Evolutionary conservation across 2,888 invertebrate genomes (phyloP), one percentile per base, ranked within the genome.

Genomic region (Cyaniris semiargus): DNA sequence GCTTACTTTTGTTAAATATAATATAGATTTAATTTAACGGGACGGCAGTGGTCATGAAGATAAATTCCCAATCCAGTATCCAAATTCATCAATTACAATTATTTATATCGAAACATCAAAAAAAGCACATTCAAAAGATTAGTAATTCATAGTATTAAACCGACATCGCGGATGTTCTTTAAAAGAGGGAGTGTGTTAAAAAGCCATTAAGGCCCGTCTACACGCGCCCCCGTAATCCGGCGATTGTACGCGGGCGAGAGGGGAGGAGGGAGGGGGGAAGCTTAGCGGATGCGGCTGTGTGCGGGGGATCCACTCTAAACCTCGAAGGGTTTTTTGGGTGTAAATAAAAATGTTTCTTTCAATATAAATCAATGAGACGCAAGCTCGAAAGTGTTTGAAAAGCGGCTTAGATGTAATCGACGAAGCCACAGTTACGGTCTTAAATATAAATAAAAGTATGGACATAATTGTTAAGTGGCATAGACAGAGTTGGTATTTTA

Each of bases 141-240:
- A 66, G 15, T 10, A 58, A 58, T 58, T 13, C 23, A 27, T 23
- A 66, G 5, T 13, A 60, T 23, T 10, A 60, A 66, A 18, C 15
- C 27, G 2, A 66, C 27, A 5, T 31, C 0, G 23, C 8, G 4
- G 60, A 0, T 21, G 60, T 10, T 27, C 27, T 27, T 27, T 6
- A 66, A 66, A 66, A 66, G 27, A 23, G 27, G 66, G 15, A 31
- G 66, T 66, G 66, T 66, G 66, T 66, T 66, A 66, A 66, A 66
- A 66, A 66, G 66, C 66, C 66, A 66, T 66, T 27, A 27, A 66
- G 27, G 66, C 6, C 27, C 66, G 18, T 66, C 66, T 66, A 31
- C 66, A 66, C 66, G 66, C 66, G 18, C 66, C 27, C 15, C 27
- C 7, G 15, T 66, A 66, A 66, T 66, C 66, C 66, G 27, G 6